Evolutionary conservation across 2,797 vertebrate genomes (phyloP).

Genomic region (Potorous gilbertii): DNA sequence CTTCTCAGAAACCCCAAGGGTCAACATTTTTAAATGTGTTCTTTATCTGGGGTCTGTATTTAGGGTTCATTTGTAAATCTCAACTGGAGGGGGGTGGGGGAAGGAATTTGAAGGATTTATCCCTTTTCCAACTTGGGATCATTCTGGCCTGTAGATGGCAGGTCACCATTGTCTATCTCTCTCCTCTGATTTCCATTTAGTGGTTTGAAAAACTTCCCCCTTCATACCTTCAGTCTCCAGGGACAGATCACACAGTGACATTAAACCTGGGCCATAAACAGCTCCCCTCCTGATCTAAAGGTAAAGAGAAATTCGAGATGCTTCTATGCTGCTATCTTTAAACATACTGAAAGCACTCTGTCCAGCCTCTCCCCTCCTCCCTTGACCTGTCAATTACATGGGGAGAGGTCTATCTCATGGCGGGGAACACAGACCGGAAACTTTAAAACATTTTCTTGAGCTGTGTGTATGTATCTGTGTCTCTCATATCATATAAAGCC

Average conservation of each 20-base stretch:
- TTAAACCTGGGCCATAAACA: conserved; percentile 79
- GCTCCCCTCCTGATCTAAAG: conserved; percentile 58
- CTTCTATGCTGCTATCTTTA: background rate
- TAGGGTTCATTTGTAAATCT: conserved; percentile 56
- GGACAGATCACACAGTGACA: conserved; percentile 75
- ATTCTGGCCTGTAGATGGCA: conserved; percentile 78
- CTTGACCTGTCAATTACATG: background rate
- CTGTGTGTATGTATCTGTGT: background rate
- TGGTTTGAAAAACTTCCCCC: conserved; percentile 81
- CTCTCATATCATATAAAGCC: conserved; percentile 1
- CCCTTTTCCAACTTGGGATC: conserved; percentile 58
- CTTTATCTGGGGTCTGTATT: conserved; percentile 38
- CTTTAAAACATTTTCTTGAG: background rate
- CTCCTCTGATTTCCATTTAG: conserved; percentile 75
- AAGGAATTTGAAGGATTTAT: conserved; percentile 45
- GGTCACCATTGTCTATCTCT: conserved; percentile 56
- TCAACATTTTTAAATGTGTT: conserved; percentile 11
- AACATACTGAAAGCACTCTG: background rate
- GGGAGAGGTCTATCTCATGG: background rate
- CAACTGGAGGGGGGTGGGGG: conserved; percentile 2
- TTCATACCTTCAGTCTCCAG: conserved; percentile 81
- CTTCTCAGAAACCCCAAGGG: conserved; percentile 1
- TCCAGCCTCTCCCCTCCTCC: background rate
- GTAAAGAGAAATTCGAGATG: conserved; percentile 28
- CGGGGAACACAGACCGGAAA: background rate